Conservation (phyloP, 2,113 vertebrate genomes). For the Clupea harengus region DNA sequence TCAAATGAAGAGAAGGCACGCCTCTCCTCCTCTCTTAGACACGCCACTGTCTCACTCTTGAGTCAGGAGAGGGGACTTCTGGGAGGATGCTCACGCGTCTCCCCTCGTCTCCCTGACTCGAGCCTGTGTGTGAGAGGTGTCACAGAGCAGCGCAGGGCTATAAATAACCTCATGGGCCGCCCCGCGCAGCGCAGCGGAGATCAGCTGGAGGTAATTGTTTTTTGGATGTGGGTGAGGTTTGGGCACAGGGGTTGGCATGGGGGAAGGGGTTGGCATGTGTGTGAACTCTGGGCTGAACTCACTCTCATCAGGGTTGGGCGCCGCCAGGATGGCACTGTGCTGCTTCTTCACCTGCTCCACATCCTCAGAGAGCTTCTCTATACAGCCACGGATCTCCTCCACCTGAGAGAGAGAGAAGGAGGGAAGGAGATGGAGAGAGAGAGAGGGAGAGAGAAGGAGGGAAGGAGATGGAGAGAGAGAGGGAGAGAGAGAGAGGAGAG, state of each 20-base stretch:
- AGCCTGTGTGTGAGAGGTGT: neutral
- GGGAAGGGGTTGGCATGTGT: neutral
- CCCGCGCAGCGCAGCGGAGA: neutral
- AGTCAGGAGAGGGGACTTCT: neutral
- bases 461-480: neutral
- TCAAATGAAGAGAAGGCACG: neutral
- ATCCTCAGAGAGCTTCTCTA: slow-evolving; percentile 90
- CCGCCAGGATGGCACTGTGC: slow-evolving; percentile 90
- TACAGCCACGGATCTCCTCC: slow-evolving; percentile 89
- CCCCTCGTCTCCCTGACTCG: neutral
- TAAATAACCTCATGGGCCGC: neutral
- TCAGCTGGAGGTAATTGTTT: neutral
- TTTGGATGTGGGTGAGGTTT: neutral
- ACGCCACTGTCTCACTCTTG: neutral
- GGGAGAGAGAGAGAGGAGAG: neutral
- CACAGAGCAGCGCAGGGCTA: neutral
- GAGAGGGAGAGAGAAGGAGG: neutral
- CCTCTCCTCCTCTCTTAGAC: neutral
- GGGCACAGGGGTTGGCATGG: neutral
- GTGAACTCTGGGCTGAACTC: slow-evolving; percentile 36
- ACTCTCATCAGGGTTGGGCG: slow-evolving; percentile 92
- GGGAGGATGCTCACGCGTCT: neutral
- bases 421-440: neutral
- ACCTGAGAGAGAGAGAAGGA: slow-evolving; percentile 67
- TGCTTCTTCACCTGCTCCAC: slow-evolving; percentile 94